Percentiles rank a stretch among this genome's conserved stretches.
These are phyloP conservation scores for Ceraclea dissimilis DNA, from an alignment of 2,888 invertebrate species.

Conservation along the genomic window DNA sequence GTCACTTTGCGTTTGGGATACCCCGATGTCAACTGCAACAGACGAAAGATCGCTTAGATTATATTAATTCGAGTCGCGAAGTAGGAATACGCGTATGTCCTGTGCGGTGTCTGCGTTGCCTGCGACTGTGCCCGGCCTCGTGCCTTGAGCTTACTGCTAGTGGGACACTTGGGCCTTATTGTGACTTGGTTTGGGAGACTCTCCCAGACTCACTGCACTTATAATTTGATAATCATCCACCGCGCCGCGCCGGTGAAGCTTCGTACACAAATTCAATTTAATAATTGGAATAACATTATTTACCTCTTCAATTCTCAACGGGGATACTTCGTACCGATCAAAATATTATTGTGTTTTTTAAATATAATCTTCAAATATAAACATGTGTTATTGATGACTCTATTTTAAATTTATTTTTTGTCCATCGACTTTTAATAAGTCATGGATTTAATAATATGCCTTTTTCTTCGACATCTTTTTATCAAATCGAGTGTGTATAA, in stretches of 20 bases:
- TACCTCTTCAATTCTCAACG: not conserved
- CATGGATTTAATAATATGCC: too few relatives aligned
- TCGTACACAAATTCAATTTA: slow-evolving; percentile 20
- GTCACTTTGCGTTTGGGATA: slow-evolving; percentile 56
- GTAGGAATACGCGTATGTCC: slow-evolving; percentile 2
- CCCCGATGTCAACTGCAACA: slow-evolving; percentile 37
- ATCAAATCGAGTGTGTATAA: too few relatives aligned
- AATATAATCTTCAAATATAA: too few relatives aligned
- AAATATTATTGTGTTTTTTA: too few relatives aligned
- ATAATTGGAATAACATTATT: slow-evolving; percentile 24
- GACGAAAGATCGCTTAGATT: slow-evolving; percentile 25
- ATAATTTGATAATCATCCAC: slow-evolving; percentile 22
- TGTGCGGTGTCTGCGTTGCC: slow-evolving; percentile 1
- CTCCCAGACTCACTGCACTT: slow-evolving; percentile 7
- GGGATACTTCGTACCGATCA: too few relatives aligned
- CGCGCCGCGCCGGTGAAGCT: slow-evolving; percentile 20
- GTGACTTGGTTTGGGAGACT: not conserved
- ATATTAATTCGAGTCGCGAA: slow-evolving; percentile 20
- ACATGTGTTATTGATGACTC: too few relatives aligned
- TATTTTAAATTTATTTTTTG: too few relatives aligned
- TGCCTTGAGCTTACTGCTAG: too few relatives aligned
- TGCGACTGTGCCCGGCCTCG: slow-evolving; percentile 4
- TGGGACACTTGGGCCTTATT: not conserved
- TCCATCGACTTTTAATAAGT: too few relatives aligned
- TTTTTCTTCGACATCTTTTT: too few relatives aligned